These are phyloP conservation scores for Amphipoea oculea DNA, from an alignment of 2,888 invertebrate species.

Conservation along the genomic window DNA sequence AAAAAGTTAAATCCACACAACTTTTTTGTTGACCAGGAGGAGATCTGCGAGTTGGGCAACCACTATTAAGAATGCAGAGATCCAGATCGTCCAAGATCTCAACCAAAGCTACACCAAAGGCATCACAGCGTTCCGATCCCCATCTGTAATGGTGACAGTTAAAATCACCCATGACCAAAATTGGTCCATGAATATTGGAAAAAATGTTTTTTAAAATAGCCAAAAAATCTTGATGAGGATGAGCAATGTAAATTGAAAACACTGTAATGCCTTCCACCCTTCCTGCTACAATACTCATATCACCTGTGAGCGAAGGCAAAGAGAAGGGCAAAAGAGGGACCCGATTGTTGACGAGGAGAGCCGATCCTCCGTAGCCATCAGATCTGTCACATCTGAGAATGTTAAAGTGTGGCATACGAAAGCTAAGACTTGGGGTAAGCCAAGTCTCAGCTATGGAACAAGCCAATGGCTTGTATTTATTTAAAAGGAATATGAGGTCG, in stretches of 20 bases:
- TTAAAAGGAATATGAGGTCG: not conserved
- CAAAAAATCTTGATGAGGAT: not conserved
- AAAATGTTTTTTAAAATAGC: not conserved
- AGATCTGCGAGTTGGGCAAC: not conserved
- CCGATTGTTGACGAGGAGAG: not conserved
- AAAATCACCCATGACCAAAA: not conserved
- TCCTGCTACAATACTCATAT: not conserved
- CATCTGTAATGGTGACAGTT: not conserved
- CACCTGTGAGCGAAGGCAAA: no score
- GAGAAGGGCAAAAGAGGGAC: not conserved
- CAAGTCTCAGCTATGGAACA: not conserved
- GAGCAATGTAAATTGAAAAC: not conserved
- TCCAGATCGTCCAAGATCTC: no score
- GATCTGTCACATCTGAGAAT: not conserved
- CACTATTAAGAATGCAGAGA: no score
- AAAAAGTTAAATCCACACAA: constrained; percentile 5
- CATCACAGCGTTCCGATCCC: no score
- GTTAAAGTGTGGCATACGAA: not conserved
- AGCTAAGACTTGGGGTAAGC: not conserved
- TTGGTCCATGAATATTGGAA: not conserved
- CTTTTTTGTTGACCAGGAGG: not conserved
- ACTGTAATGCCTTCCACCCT: not conserved
- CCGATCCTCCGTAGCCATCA: not conserved
- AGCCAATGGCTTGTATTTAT: not conserved
- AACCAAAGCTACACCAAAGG: no score